These are phyloP conservation scores for Tachina lurida DNA, from an alignment of 2,888 invertebrate species.

Conservation along the genomic window DNA sequence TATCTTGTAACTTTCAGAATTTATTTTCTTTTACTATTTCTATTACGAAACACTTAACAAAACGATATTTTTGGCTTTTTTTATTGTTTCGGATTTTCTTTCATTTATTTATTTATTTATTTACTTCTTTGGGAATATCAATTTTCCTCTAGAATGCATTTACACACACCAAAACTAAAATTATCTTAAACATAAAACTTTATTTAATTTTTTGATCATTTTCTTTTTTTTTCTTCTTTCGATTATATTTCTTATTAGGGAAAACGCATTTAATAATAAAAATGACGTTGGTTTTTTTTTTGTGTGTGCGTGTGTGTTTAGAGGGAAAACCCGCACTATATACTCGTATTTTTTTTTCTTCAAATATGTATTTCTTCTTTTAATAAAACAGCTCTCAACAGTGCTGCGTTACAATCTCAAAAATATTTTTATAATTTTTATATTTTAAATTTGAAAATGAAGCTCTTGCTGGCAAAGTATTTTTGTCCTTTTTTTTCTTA, in stretches of 20 bases:
- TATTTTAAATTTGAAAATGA: not conserved
- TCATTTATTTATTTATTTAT: slow-evolving; percentile 4
- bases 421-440: slow-evolving; percentile 2
- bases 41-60: slow-evolving; percentile 44
- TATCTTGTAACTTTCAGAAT: not conserved
- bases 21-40: slow-evolving; percentile 19
- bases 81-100: slow-evolving; percentile 12
- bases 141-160: slow-evolving; percentile 15
- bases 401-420: not conserved
- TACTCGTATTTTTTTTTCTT: not conserved
- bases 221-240: slow-evolving; percentile 26
- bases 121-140: not conserved
- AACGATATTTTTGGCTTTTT: slow-evolving; percentile 18
- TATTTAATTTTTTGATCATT: slow-evolving; percentile 17
- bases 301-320: not conserved
- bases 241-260: slow-evolving; percentile 24
- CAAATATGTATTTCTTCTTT: slow-evolving; percentile 1
- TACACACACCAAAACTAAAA: slow-evolving; percentile 21
- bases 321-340: slow-evolving; percentile 45
- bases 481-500: not conserved
- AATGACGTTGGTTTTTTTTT: not conserved
- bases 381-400: not conserved
- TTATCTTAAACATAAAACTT: slow-evolving; percentile 54
- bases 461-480: not conserved
- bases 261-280: not conserved